Conservation (phyloP, 2,888 invertebrate species). For the Diplolepis rosae region DNA sequence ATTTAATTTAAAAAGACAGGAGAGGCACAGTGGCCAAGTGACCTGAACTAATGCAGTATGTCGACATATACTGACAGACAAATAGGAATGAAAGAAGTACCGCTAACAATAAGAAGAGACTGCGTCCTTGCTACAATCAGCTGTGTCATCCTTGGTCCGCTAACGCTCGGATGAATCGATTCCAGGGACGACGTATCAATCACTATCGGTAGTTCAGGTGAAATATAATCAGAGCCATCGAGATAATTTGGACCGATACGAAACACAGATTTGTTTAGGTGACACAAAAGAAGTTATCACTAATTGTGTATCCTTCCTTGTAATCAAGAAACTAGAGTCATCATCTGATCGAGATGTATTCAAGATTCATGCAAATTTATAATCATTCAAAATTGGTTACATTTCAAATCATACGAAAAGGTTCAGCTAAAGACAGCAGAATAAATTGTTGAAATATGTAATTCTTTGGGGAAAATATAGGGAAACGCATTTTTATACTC, state of each 20-base stretch:
- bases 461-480: no score
- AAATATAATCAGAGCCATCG: conserved; percentile 64
- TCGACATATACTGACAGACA: conserved; percentile 47
- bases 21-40: conserved; percentile 64
- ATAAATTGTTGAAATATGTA: no score
- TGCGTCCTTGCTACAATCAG: conserved; percentile 61
- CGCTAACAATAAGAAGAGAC: conserved; percentile 66
- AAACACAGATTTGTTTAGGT: conserved; percentile 58
- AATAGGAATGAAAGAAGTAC: conserved; percentile 65
- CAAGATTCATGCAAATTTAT: neutral
- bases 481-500: no score
- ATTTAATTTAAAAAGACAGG: neutral
- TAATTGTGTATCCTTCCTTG: conserved; percentile 39
- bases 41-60: conserved; percentile 61
- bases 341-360: conserved; percentile 30
- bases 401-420: no score
- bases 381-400: neutral
- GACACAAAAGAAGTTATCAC: conserved; percentile 63
- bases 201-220: conserved; percentile 69
- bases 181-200: conserved; percentile 60
- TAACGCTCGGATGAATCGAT: conserved; percentile 65
- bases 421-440: no score
- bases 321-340: conserved; percentile 32
- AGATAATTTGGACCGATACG: conserved; percentile 38
- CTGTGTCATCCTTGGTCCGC: conserved; percentile 72